These are phyloP conservation scores for Lepisosteus oculatus DNA, from an alignment of 2,113 vertebrate genomes.

Conservation along the genomic window DNA sequence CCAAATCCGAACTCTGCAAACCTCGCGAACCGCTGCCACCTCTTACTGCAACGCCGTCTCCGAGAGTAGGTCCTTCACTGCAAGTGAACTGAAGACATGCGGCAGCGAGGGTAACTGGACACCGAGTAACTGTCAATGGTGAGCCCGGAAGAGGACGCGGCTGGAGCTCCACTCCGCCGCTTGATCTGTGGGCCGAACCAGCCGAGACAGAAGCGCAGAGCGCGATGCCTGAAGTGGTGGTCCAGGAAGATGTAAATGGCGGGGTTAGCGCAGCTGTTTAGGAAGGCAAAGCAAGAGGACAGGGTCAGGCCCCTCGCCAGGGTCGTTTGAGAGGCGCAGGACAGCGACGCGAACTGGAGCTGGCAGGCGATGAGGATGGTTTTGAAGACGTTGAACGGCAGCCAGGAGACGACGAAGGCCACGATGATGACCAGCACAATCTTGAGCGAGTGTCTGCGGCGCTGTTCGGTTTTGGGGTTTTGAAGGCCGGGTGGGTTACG, in stretches of 20 bases:
- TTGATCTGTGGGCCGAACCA: constrained; percentile 27
- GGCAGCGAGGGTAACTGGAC: constrained; percentile 34
- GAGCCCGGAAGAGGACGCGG: constrained; percentile 41
- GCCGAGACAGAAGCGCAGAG: constrained; percentile 16
- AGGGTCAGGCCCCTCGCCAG: constrained; percentile 53
- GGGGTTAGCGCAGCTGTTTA: constrained; percentile 82
- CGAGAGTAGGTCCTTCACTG: constrained; percentile 9
- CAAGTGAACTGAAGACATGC: constrained; percentile 25
- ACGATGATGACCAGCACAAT: constrained; percentile 73
- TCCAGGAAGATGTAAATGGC: constrained; percentile 78
- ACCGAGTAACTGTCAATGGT: constrained; percentile 47
- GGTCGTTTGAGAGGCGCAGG: constrained; percentile 27
- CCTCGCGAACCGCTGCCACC: no score
- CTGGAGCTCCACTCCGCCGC: constrained; percentile 20
- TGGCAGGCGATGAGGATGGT: constrained; percentile 42
- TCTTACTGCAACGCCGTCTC: background rate
- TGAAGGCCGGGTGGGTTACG: constrained; percentile 42
- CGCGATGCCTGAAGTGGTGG: constrained; percentile 64
- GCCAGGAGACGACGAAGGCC: constrained; percentile 78
- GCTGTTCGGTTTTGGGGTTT: constrained; percentile 48
- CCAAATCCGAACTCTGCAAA: no score
- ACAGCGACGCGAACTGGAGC: constrained; percentile 22
- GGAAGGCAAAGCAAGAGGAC: constrained; percentile 77
- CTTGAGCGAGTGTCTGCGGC: constrained; percentile 67
- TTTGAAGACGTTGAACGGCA: constrained; percentile 76